These are phyloP conservation scores for Brachyrhaphis roseni DNA, from an alignment of 2,797 vertebrate species.

Conservation along the genomic window DNA sequence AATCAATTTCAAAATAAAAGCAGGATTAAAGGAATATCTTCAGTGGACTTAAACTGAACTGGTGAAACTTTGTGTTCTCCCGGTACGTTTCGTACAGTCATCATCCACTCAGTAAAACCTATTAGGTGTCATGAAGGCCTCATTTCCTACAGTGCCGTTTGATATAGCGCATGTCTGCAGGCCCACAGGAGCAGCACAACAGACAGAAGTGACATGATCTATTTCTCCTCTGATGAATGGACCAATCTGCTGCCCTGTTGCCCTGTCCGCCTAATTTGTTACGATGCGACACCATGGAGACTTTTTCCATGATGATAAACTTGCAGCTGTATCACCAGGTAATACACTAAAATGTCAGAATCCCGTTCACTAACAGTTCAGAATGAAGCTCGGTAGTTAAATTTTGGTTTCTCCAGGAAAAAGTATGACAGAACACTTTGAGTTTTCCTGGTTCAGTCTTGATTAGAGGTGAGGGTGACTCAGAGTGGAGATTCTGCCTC, in stretches of 20 bases:
- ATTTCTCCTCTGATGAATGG: conserved; percentile 83
- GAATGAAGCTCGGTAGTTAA: background rate
- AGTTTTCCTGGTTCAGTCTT: background rate
- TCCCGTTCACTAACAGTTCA: conserved; percentile 18
- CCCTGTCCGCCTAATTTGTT: conserved; percentile 83
- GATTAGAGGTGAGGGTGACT: background rate
- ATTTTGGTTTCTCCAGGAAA: background rate
- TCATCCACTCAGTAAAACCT: conserved; percentile 69
- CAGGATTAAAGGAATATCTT: conserved; percentile 24
- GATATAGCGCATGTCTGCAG: conserved; percentile 57
- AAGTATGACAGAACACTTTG: background rate
- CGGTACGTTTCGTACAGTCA: conserved; percentile 48
- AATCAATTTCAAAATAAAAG: conserved; percentile 15
- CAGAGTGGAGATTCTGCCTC: background rate
- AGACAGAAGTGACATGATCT: conserved; percentile 77
- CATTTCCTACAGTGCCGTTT: conserved; percentile 73
- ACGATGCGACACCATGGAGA: conserved; percentile 64
- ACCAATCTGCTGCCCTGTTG: conserved; percentile 81
- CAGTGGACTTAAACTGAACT: background rate
- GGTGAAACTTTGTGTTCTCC: conserved; percentile 37
- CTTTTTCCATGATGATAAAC: conserved; percentile 59
- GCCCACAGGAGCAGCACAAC: conserved; percentile 62
- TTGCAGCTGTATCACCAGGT: conserved; percentile 56
- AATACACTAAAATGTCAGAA: conserved; percentile 59
- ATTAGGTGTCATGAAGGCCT: conserved; percentile 73